Conservation (phyloP, 2,888 invertebrate genomes). For the Eristalinus aeneus region DNA sequence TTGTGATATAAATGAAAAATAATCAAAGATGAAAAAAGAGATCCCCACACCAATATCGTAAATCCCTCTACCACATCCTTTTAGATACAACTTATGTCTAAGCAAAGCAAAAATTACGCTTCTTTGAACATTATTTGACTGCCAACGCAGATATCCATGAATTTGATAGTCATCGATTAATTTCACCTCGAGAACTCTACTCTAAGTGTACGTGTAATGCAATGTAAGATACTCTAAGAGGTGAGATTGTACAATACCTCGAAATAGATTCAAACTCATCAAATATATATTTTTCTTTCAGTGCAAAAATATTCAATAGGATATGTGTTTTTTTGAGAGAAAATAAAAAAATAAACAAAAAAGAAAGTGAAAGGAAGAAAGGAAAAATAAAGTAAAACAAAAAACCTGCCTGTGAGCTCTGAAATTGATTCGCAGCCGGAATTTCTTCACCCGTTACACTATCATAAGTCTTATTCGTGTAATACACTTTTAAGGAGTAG, state of each 20-base stretch:
- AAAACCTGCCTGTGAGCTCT: conserved; percentile 68
- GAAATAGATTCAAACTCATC: not conserved
- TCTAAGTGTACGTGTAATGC: not conserved
- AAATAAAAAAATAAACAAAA: not conserved
- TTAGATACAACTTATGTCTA: not conserved
- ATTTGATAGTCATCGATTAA: not conserved
- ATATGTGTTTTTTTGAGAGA: conserved; percentile 8
- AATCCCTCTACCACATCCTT: not conserved
- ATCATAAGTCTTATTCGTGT: conserved; percentile 72
- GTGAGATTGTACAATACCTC: conserved; percentile 3
- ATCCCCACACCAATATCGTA: not conserved
- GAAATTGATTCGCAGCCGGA: conserved; percentile 61
- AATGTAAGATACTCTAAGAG: not conserved
- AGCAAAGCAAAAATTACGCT: not conserved
- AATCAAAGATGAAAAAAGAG: not conserved
- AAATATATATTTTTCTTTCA: not conserved
- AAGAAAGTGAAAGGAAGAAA: not conserved
- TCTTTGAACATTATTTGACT: not conserved
- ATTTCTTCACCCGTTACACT: conserved; percentile 60
- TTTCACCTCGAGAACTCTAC: conserved; percentile 10
- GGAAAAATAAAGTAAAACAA: conserved; percentile 23
- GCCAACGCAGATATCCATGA: not conserved
- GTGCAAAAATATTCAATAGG: conserved; percentile 21
- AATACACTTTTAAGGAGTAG: conserved; percentile 73
- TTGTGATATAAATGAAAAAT: not conserved